Conservation (phyloP, 2,113 vertebrate genomes). For the Dipodomys stephensi region DNA sequence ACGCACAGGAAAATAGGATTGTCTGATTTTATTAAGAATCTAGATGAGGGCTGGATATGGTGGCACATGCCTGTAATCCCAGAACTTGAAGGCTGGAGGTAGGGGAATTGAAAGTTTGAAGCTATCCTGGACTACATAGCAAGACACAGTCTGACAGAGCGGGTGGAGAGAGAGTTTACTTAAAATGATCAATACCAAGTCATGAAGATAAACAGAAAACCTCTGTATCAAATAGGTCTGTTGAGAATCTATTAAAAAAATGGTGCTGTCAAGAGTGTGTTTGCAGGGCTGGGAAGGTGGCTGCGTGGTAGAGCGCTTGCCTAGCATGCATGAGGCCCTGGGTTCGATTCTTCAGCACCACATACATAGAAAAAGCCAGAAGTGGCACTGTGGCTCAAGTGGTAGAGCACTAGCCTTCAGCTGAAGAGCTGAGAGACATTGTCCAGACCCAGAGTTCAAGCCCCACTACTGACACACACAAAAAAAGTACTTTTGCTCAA, state of each 20-base stretch:
- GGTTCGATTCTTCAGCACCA: too few relatives aligned
- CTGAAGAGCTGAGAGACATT: too few relatives aligned
- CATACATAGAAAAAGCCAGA: too few relatives aligned
- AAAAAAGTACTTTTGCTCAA: too few relatives aligned
- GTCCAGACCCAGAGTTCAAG: too few relatives aligned
- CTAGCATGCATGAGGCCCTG: too few relatives aligned
- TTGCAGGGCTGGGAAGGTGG: too few relatives aligned
- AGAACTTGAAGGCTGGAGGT: not conserved
- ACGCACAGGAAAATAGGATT: not conserved
- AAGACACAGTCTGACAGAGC: not conserved
- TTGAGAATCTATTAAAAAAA: not conserved
- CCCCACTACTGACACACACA: too few relatives aligned
- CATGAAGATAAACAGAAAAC: slow-evolving; percentile 8
- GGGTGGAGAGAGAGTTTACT: not conserved
- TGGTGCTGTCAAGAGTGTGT: not conserved
- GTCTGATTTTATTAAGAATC: slow-evolving; percentile 3
- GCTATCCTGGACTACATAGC: not conserved
- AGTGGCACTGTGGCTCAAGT: too few relatives aligned
- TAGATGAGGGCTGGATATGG: not conserved
- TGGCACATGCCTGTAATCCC: not conserved
- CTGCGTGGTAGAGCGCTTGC: too few relatives aligned
- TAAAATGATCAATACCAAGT: not conserved
- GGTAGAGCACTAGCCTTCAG: too few relatives aligned
- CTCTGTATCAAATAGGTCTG: not conserved
- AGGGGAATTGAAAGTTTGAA: not conserved